phyloP scores from a whole-genome alignment of 2,888 invertebrate genomes.

The Lacanobia wlatinum region DNA sequence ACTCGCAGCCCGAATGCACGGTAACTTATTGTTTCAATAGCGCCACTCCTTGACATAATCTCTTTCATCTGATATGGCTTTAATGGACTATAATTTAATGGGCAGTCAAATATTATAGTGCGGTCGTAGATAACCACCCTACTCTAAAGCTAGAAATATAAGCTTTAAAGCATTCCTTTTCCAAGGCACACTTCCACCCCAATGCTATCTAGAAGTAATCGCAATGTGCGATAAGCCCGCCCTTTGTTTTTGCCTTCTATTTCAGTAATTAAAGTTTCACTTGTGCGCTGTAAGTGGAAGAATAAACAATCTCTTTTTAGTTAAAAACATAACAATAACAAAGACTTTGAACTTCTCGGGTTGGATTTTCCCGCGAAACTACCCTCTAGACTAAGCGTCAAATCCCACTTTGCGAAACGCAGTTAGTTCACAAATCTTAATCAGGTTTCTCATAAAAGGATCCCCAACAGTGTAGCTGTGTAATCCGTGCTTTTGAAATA shows the following conservation, averaged over 20 bases:
- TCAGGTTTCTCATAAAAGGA: slow-evolving; percentile 43
- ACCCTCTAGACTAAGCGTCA: slow-evolving; percentile 12
- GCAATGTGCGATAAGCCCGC: neutral
- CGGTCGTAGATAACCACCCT: neutral
- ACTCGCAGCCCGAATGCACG: slow-evolving; percentile 37
- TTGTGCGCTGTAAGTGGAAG: neutral
- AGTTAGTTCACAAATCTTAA: slow-evolving; percentile 41
- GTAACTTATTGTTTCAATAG: slow-evolving; percentile 35
- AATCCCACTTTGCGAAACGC: slow-evolving; percentile 31
- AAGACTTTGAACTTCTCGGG: slow-evolving; percentile 12
- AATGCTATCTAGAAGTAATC: slow-evolving; percentile 8
- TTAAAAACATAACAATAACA: slow-evolving; percentile 13
- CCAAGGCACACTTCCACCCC: neutral
- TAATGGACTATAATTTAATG: slow-evolving; percentile 15
- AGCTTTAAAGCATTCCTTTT: neutral
- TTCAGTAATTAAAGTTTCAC: slow-evolving; percentile 7
- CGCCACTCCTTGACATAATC: slow-evolving; percentile 19
- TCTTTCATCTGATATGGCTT: slow-evolving; percentile 4
- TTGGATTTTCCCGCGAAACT: slow-evolving; percentile 18
- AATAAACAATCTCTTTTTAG: slow-evolving; percentile 10
- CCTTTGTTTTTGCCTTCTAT: slow-evolving; percentile 4
- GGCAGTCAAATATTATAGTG: neutral
- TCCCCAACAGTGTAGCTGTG: slow-evolving; percentile 29
- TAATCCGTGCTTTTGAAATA: slow-evolving; percentile 39
- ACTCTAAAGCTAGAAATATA: neutral